Evolutionary conservation across 2,888 invertebrate species (phyloP).

Genomic region (Andrena flavipes): DNA sequence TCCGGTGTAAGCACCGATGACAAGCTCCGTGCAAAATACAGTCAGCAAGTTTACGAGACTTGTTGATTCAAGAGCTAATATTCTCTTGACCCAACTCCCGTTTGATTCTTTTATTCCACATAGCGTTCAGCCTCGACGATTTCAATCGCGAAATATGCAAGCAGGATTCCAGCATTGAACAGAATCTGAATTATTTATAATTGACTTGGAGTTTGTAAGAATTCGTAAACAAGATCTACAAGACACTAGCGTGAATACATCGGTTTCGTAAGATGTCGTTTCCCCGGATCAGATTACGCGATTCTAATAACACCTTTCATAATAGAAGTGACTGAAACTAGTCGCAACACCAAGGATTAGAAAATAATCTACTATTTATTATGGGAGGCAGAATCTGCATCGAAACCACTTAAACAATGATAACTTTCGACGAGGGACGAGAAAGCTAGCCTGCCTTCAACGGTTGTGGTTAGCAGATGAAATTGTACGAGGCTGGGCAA

Average conservation of each 20-base stretch:
- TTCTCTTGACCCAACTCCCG: no score
- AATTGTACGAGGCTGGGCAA: conserved; percentile 47
- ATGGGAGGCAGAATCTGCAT: background rate
- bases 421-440: conserved; percentile 27
- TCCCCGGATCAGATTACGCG: conserved; percentile 2
- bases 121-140: no score
- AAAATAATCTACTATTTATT: background rate
- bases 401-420: background rate
- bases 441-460: conserved; percentile 35
- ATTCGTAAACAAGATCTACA: background rate
- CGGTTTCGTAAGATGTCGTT: background rate
- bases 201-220: no score
- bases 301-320: conserved; percentile 8
- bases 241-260: conserved; percentile 19
- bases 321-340: background rate
- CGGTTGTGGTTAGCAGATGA: conserved; percentile 54
- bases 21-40: no score
- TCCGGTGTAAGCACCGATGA: no score
- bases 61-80: no score
- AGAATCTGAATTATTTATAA: no score
- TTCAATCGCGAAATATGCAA: no score
- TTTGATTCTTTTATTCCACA: no score
- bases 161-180: no score
- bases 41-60: no score
- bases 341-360: background rate